Evolutionary conservation across 92 coral and sea anemone species (phyloP).

Genomic region (Bergia sp.): DNA sequence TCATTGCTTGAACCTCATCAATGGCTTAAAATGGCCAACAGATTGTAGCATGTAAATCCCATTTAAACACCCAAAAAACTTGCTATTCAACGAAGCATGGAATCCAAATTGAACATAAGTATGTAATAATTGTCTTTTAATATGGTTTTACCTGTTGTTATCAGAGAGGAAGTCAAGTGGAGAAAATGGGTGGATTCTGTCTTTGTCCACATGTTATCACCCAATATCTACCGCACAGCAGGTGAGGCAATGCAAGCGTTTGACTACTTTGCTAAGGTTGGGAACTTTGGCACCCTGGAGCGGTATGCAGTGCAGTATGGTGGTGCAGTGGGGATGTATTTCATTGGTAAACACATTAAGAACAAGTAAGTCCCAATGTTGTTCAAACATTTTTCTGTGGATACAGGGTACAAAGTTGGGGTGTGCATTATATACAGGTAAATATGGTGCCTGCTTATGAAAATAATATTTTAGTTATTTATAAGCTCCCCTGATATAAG

Average conservation of each 20-base stretch:
- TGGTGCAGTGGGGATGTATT: constrained; percentile 90
- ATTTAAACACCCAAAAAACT: too few species aligned
- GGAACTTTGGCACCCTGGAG: constrained; percentile 80
- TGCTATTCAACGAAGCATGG: too few species aligned
- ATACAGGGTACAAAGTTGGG: too few species aligned
- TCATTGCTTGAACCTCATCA: too few species aligned
- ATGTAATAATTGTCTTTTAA: too few species aligned
- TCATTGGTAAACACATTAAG: constrained; percentile 90
- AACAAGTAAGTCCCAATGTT: constrained; percentile 55
- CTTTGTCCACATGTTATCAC: constrained; percentile 94
- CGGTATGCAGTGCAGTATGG: constrained; percentile 78
- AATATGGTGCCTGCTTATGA: too few species aligned
- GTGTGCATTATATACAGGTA: too few species aligned
- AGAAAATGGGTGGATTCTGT: constrained; percentile 92
- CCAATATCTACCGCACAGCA: constrained; percentile 97
- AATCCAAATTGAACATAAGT: too few species aligned
- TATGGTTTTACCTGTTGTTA: neutral
- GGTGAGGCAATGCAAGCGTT: constrained; percentile 93
- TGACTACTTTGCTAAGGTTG: constrained; percentile 86
- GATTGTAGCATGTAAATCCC: too few species aligned
- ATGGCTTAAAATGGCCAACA: too few species aligned
- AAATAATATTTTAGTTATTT: too few species aligned
- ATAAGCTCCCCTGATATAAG: too few species aligned
- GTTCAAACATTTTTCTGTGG: neutral
- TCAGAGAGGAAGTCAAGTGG: constrained; percentile 94